Conservation (phyloP, 2,888 invertebrate genomes). For the Panopea generosa region DNA sequence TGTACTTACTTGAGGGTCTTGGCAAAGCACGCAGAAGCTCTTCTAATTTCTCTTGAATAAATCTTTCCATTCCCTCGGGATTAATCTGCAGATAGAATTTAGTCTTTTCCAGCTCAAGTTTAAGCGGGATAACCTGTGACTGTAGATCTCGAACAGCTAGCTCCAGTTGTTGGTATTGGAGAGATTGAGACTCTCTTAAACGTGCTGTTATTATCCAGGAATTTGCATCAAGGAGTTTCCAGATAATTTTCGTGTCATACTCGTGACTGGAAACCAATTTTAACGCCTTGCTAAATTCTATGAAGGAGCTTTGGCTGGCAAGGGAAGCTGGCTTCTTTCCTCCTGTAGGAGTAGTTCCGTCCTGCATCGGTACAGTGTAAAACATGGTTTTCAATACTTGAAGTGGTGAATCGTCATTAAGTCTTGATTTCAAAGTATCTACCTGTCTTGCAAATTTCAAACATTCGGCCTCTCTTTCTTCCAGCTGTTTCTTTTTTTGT, state of each 20-base stretch:
- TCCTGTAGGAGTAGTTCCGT: background rate
- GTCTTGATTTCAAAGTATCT: background rate
- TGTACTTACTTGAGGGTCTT: no score
- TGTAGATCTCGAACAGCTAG: constrained; percentile 1
- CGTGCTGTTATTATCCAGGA: constrained; percentile 8
- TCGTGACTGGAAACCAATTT: background rate
- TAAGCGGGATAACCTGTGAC: constrained; percentile 3
- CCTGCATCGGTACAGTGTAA: background rate
- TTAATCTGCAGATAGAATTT: constrained; percentile 6
- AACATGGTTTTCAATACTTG: background rate
- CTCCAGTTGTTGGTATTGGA: background rate
- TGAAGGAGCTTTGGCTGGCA: constrained; percentile 9
- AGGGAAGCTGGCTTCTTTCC: background rate
- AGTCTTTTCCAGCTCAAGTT: constrained; percentile 10
- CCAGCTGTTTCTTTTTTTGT: constrained; percentile 16
- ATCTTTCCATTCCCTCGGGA: constrained; percentile 2
- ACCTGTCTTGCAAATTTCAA: constrained; percentile 2
- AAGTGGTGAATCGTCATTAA: background rate
- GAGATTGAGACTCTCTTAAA: background rate
- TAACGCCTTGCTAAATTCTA: background rate
- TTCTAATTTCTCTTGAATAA: constrained; percentile 3
- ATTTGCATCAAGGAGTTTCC: constrained; percentile 4
- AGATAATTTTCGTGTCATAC: constrained; percentile 15
- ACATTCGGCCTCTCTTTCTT: constrained; percentile 14
- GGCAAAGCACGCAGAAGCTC: no score